These are phyloP conservation scores for Zoanthus solanderi DNA, from an alignment of 92 coral and sea anemone species.

Conservation along the genomic window DNA sequence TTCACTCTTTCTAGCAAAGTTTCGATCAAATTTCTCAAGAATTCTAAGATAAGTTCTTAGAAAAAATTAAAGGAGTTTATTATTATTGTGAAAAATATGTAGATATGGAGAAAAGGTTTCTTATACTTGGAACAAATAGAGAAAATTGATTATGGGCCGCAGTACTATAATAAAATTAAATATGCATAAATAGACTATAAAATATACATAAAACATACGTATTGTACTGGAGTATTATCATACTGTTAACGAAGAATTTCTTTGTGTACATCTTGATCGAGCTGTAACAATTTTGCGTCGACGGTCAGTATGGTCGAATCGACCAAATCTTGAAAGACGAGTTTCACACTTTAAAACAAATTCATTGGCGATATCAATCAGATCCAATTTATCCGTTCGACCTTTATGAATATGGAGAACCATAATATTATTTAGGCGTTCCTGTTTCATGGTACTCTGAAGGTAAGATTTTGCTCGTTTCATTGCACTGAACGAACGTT, in stretches of 20 bases:
- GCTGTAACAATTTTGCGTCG: constrained; percentile 6
- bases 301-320: constrained; percentile 9
- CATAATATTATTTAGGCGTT: constrained; percentile 6
- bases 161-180: not conserved
- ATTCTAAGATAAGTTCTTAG: constrained; percentile 2
- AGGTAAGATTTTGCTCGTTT: constrained; percentile 2
- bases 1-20: constrained; percentile 7
- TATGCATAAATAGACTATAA: constrained; percentile 1
- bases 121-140: not conserved
- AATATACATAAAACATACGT: not conserved
- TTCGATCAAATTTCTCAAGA: constrained; percentile 3
- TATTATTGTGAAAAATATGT: constrained; percentile 1
- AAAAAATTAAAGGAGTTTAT: constrained; percentile 1
- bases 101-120: constrained; percentile 7
- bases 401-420: constrained; percentile 7
- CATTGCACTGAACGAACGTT: constrained; percentile 6
- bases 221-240: not conserved
- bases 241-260: constrained; percentile 1
- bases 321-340: constrained; percentile 8
- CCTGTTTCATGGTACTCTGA: constrained; percentile 9
- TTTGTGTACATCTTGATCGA: constrained; percentile 7
- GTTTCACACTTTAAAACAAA: constrained; percentile 6
- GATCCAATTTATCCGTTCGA: constrained; percentile 8
- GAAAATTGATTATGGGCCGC: not conserved
- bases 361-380: constrained; percentile 7